A percentile compares a stretch with the other conserved stretches of the same genome.
Conservation (phyloP, 2,888 invertebrate genomes). For the Ectemnius cavifrons region DNA sequence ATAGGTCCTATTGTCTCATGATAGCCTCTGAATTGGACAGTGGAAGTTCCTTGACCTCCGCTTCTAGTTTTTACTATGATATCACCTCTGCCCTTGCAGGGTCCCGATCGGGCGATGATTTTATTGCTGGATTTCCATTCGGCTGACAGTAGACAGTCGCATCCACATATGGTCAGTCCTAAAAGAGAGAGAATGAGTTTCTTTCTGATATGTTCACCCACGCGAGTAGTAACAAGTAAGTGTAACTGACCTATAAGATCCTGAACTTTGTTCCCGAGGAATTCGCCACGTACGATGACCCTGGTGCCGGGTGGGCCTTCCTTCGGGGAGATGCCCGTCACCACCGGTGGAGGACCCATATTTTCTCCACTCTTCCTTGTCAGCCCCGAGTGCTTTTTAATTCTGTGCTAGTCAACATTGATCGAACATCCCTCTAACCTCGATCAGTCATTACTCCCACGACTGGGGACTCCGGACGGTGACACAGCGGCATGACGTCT, state of each 20-base stretch:
- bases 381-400: slow-evolving; percentile 24
- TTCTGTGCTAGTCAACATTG: slow-evolving; percentile 15
- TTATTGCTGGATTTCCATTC: slow-evolving; percentile 99
- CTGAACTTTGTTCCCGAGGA: slow-evolving; percentile 90
- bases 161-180: slow-evolving; percentile 97
- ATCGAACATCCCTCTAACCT: slow-evolving; percentile 30
- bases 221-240: neutral
- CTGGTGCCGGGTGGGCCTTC: slow-evolving; percentile 98
- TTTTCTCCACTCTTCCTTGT: slow-evolving; percentile 5
- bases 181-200: neutral
- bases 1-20: slow-evolving; percentile 94
- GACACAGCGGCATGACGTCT: neutral
- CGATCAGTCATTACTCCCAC: slow-evolving; percentile 3
- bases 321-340: slow-evolving; percentile 98
- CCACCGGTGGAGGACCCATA: slow-evolving; percentile 90
- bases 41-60: slow-evolving; percentile 93
- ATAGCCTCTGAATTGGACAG: slow-evolving; percentile 92
- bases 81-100: slow-evolving; percentile 94
- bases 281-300: slow-evolving; percentile 96
- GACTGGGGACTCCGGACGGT: neutral
- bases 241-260: slow-evolving; percentile 88
- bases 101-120: slow-evolving; percentile 96
- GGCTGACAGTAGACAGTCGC: slow-evolving; percentile 95
- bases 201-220: neutral
- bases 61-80: slow-evolving; percentile 92